Conservation (phyloP, 2,888 invertebrate genomes). For the Dynastes tityus region DNA sequence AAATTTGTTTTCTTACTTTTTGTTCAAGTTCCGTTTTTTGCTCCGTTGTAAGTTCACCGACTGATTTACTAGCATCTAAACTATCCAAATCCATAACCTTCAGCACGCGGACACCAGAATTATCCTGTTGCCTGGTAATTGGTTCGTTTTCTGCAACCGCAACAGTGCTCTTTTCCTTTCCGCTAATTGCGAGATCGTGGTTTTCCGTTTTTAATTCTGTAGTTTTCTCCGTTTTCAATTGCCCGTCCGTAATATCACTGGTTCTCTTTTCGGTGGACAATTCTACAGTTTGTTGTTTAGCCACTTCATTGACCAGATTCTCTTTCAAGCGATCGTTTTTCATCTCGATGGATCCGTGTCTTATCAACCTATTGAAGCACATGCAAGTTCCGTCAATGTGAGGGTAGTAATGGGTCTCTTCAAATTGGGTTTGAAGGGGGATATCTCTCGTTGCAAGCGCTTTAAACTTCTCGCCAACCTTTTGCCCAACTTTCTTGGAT, state of each 20-base stretch:
- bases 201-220: constrained; percentile 34
- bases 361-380: constrained; percentile 48
- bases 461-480: constrained; percentile 29
- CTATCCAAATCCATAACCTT: constrained; percentile 35
- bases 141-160: constrained; percentile 4
- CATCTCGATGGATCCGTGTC: constrained; percentile 3
- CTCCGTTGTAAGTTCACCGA: constrained; percentile 6
- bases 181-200: neutral
- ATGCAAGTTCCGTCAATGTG: constrained; percentile 50
- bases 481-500: constrained; percentile 16
- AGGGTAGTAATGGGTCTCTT: constrained; percentile 45
- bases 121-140: neutral
- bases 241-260: neutral
- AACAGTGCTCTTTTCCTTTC: constrained; percentile 17
- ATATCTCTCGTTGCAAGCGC: constrained; percentile 17
- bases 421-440: constrained; percentile 12
- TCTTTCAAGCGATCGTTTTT: constrained; percentile 28
- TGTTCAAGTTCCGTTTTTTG: constrained; percentile 3
- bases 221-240: constrained; percentile 14
- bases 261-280: constrained; percentile 11
- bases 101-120: constrained; percentile 23
- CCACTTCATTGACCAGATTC: neutral
- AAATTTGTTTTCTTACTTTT: neutral
- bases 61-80: constrained; percentile 9
- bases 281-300: constrained; percentile 9